Evolutionary conservation across 2,797 vertebrate genomes (phyloP).

Genomic region (Leptodactylus fallax): DNA sequence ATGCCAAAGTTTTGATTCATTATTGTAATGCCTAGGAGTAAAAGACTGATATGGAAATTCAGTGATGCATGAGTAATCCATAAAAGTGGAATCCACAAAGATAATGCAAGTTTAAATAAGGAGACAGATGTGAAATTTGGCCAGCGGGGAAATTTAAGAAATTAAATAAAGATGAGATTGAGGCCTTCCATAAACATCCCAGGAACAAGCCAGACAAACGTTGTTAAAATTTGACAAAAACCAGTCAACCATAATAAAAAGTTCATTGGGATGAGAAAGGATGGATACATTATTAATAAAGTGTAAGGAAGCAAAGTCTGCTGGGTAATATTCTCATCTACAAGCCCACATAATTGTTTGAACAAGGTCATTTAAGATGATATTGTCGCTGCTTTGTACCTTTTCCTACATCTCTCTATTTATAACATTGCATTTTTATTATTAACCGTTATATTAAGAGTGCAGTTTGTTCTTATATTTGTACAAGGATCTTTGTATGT

Average conservation of each 20-base stretch:
- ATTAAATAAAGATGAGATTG: conserved; percentile 42
- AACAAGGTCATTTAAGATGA: neutral
- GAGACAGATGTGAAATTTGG: conserved; percentile 30
- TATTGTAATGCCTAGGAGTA: neutral
- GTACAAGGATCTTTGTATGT: neutral
- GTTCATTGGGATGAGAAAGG: conserved; percentile 33
- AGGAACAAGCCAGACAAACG: conserved; percentile 1
- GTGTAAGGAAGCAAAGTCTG: neutral
- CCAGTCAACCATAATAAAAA: conserved; percentile 22
- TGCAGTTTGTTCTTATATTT: neutral
- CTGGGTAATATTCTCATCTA: neutral
- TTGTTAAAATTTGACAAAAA: conserved; percentile 27
- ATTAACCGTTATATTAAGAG: neutral
- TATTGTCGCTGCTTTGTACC: neutral
- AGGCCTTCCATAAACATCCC: neutral
- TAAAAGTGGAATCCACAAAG: conserved; percentile 2
- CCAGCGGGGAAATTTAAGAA: conserved; percentile 44
- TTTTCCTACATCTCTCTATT: neutral
- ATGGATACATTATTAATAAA: conserved; percentile 36
- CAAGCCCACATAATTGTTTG: neutral
- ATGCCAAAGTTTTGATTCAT: neutral
- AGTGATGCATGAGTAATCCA: neutral
- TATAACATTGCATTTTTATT: neutral
- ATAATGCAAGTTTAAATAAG: conserved; percentile 29
- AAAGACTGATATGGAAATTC: conserved; percentile 6